Conservation (phyloP, 92 coral and sea anemone genomes). For the Palythoa grandis region DNA sequence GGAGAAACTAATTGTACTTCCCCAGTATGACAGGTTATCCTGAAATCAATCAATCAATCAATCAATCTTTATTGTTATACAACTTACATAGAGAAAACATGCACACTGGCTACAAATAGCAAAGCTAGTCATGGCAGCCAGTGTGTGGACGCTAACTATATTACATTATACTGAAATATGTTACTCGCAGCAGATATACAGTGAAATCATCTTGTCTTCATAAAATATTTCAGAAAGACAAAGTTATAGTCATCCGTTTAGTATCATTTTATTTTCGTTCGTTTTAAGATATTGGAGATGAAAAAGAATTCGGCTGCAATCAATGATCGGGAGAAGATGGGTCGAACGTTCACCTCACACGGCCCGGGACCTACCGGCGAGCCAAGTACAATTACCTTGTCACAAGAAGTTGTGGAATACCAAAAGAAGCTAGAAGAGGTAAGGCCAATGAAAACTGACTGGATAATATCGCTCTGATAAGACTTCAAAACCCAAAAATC, state of each 20-base stretch:
- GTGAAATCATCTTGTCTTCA: not conserved
- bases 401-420: conserved; percentile 53
- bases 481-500: not conserved
- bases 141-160: too few species aligned
- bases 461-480: too few species aligned
- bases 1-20: too few species aligned
- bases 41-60: too few species aligned
- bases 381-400: conserved; percentile 39
- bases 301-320: conserved; percentile 60
- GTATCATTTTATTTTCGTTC: not conserved
- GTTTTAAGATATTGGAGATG: conserved; percentile 67
- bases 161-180: too few species aligned
- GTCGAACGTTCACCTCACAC: conserved; percentile 68
- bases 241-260: not conserved
- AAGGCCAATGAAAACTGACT: not conserved
- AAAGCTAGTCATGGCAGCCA: too few species aligned
- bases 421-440: conserved; percentile 60
- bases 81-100: too few species aligned
- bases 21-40: too few species aligned
- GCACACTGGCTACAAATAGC: too few species aligned
- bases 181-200: too few species aligned
- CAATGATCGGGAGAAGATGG: conserved; percentile 54
- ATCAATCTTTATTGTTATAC: too few species aligned
- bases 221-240: not conserved
- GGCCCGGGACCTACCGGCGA: conserved; percentile 24